Base-by-base conservation (phyloP, 2,888 invertebrate species). In the Axea sp. region DNA sequence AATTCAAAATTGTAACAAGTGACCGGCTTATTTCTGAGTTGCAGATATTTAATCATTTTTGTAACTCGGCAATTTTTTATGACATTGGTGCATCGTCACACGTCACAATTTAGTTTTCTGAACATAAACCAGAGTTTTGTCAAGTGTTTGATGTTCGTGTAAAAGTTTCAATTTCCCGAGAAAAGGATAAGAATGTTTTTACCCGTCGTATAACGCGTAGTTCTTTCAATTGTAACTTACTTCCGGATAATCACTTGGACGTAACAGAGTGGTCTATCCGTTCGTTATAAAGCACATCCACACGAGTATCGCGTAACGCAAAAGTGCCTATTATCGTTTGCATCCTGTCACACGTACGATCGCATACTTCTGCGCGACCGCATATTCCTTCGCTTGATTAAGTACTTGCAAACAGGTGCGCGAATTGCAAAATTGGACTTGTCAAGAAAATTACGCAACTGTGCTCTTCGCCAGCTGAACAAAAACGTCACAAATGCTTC, bases 281-380 rank as follows among this genome's bases (percentile, higher is more conserved):
- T 19, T 15, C 22, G 37, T 26, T 71, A 55, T 47, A 37, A 47
- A 39, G 31, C 33, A 15, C 7, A 14, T 53, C 53, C 55, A 31
- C 69, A 47, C 69, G 69, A 15, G 47, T 69, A 69, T 69, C 69
- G 60, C 60, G 51, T 69, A 62, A 62, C 69, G 69, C 60, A 53
- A 69, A 69, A 62, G 53, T 47, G 55, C 60, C 60, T 69, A 69
- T 69, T 69, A 69, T 69, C 69, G 53, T 69, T 55, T 19, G 33
- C 49, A 62, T 71, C 71, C 71, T 71, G 71, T 60, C 43, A 11
- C 19, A 55, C 33, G 30, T 39, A 9, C 24, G 26, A 14, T 14
- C 55, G 12, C 17, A 14, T 31, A 26, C 37, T 22, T 49, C 35
- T 24, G 12, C 11, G 22, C 24, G 8, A 19, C 9, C 49, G 49